Percentiles rank a stretch among this genome's conserved stretches.
phyloP scores from a whole-genome alignment of 1,140 invertebrate species.

The Tetragnatha versicolor region DNA sequence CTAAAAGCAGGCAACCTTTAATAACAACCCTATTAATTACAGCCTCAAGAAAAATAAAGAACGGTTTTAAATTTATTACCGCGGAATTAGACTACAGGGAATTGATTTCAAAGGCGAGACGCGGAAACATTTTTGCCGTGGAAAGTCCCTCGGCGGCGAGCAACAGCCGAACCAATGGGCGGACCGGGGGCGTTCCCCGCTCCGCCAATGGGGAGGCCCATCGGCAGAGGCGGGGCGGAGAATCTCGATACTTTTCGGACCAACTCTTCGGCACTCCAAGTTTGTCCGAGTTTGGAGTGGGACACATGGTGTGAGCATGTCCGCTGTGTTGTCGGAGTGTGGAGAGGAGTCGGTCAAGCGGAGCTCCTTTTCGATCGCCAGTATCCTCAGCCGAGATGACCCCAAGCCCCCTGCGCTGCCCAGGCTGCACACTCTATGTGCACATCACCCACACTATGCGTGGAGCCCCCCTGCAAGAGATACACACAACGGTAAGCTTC shows the following conservation, averaged over 20 bases:
- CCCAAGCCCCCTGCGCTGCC: constrained; percentile 34
- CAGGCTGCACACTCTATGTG: constrained; percentile 26
- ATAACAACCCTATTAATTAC: constrained; percentile 46
- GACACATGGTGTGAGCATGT: constrained; percentile 14
- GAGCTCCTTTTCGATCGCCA: constrained; percentile 55
- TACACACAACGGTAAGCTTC: no score
- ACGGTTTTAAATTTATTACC: constrained; percentile 41
- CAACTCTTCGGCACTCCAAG: constrained; percentile 21
- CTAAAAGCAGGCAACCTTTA: background rate
- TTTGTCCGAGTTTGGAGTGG: constrained; percentile 32
- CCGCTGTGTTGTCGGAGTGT: constrained; percentile 30
- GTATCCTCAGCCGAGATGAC: constrained; percentile 65
- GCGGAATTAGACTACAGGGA: constrained; percentile 39
- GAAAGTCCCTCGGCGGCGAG: background rate
- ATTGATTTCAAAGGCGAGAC: constrained; percentile 40
- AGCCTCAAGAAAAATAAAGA: constrained; percentile 36
- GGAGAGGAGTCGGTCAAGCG: constrained; percentile 28
- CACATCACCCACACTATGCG: constrained; percentile 38
- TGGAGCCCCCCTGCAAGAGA: constrained; percentile 38
- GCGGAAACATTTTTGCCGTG: constrained; percentile 18
- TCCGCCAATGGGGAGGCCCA: constrained; percentile 39
- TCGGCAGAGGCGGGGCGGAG: constrained; percentile 30
- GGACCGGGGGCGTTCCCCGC: constrained; percentile 8
- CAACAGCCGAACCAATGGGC: constrained; percentile 49
- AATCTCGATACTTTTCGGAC: constrained; percentile 19